phyloP scores from a whole-genome alignment of 1,140 invertebrate genomes.

The Trichomalopsis sarcophagae region DNA sequence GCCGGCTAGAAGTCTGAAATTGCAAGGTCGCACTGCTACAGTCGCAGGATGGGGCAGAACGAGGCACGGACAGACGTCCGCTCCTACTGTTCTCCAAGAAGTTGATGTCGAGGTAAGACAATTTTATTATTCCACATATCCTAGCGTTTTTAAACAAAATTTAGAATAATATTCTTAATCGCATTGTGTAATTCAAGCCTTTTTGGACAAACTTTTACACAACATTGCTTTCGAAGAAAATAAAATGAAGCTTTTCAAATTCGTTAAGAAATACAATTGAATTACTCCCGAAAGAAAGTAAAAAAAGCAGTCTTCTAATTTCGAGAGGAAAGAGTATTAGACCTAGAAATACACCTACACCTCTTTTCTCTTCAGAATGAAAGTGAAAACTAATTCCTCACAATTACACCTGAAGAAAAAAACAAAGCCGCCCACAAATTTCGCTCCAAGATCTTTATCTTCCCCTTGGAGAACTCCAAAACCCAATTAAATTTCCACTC shows the following conservation, averaged over 20 bases:
- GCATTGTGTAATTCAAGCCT: no score
- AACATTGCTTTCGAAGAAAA: not conserved
- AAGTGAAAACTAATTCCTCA: not conserved
- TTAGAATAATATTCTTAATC: no score
- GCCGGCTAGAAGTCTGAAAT: conserved; percentile 83
- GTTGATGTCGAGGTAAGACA: conserved; percentile 70
- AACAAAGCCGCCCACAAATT: not conserved
- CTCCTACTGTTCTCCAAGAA: conserved; percentile 84
- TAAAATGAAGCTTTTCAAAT: not conserved
- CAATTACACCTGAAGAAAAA: not conserved
- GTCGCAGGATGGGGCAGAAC: conserved; percentile 94
- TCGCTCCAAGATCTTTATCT: not conserved
- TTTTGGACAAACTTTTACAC: no score
- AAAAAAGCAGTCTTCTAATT: no score
- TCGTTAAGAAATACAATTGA: not conserved
- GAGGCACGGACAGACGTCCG: conserved; percentile 87
- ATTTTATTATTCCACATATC: not conserved
- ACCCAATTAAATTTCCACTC: not conserved
- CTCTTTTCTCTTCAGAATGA: no score
- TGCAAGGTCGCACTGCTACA: conserved; percentile 89
- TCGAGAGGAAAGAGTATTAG: no score
- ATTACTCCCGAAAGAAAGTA: no score
- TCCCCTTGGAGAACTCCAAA: not conserved
- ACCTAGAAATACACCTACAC: no score
- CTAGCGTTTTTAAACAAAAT: no score